Evolutionary conservation across 2,113 vertebrate species (phyloP).

Genomic region (Pterocles orientalis): DNA sequence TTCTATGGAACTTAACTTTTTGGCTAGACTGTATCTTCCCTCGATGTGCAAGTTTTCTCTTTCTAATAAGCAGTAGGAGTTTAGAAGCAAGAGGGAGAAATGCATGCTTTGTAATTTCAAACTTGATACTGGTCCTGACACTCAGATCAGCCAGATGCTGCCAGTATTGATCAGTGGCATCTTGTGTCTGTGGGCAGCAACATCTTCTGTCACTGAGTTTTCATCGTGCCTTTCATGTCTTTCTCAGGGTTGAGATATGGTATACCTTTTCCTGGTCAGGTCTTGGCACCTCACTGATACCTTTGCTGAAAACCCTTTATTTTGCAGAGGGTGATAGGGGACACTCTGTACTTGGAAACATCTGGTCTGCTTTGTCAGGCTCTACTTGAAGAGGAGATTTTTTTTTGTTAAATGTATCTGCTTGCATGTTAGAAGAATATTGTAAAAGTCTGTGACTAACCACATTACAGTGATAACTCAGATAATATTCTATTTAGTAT

Average conservation of each 20-base stretch:
- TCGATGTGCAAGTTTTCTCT: not conserved
- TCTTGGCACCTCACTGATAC: not conserved
- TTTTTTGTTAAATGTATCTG: not conserved
- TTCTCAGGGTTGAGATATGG: not conserved
- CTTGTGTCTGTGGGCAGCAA: not conserved
- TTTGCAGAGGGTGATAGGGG: not conserved
- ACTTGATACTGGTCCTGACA: not conserved
- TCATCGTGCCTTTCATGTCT: not conserved
- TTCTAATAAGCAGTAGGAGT: not conserved
- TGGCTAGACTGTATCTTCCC: accelerated
- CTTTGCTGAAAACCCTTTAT: not conserved
- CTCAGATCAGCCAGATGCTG: not conserved
- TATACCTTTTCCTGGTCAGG: not conserved
- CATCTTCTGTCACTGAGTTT: not conserved
- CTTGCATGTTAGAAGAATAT: not conserved
- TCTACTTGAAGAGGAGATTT: not conserved
- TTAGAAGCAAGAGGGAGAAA: not conserved
- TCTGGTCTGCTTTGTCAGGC: not conserved
- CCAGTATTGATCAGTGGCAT: not conserved
- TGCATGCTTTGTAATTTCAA: not conserved
- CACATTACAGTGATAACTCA: not conserved
- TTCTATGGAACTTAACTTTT: not conserved
- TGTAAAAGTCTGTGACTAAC: not conserved
- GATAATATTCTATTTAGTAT: not conserved
- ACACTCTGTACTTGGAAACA: not conserved